phyloP scores from a whole-genome alignment of 2,888 invertebrate genomes.

The Ophraella communa region DNA sequence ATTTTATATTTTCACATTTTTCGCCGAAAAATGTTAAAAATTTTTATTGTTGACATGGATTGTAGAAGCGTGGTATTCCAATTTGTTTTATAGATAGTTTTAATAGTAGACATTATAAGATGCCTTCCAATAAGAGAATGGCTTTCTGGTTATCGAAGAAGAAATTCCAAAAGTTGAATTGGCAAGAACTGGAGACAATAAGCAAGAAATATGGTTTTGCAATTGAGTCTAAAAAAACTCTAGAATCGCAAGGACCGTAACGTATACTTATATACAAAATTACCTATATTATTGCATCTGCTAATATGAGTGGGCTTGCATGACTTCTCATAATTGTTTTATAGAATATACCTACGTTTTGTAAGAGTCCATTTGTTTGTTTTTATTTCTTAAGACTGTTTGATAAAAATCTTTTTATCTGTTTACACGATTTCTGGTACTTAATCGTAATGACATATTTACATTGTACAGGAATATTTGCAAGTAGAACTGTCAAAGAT shows the following conservation, averaged over 20 bases:
- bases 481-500: no score
- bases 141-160: conserved; percentile 87
- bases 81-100: conserved; percentile 10
- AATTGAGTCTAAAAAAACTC: conserved; percentile 76
- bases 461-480: no score
- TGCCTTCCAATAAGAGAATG: conserved; percentile 61
- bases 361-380: no score
- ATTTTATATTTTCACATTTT: no score
- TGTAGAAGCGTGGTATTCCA: conserved; percentile 19
- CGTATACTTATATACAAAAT: conserved; percentile 84
- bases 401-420: no score
- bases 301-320: conserved; percentile 78
- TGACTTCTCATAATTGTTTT: no score
- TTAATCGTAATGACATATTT: no score
- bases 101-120: conserved; percentile 32
- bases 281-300: conserved; percentile 80
- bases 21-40: no score
- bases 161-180: conserved; percentile 81
- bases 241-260: conserved; percentile 82
- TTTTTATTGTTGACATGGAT: conserved; percentile 18
- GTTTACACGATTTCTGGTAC: no score
- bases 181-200: conserved; percentile 72
- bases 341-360: no score
- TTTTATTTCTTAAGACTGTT: no score
- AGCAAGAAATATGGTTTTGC: conserved; percentile 69